Base-by-base conservation (phyloP, 2,888 invertebrate genomes). In the Yponomeuta evonymella region DNA sequence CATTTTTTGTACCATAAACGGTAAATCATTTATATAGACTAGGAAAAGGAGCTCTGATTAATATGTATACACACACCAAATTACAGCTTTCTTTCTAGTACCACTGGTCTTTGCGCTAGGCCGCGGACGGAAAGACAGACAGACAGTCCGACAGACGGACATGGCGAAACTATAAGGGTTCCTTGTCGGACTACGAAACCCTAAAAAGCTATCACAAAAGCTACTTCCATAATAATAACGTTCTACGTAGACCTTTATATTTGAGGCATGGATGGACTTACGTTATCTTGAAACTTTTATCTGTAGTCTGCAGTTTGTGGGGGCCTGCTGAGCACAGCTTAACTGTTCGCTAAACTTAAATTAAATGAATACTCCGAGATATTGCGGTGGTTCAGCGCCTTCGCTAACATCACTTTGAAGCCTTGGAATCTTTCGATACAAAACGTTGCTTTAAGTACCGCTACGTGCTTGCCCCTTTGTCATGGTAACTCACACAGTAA, bases 311-410 rank as follows among this genome's bases (percentile, higher is more conserved):
- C 68, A 68, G 68, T 68, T 29, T 48, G 29, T 29, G 48, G 48
- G 68, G 48, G n/a, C 23, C 15, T 30, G 64, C 64, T 30, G 67
- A 67, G 69, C 62, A 66, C 67, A 74, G 76, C 74, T 78, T 77
- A 79, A 75, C 73, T 74, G 75, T 75, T 75, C 72, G 74, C 73
- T 75, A 73, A 77, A 79, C 78, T 79, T 76, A 78, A 79, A 79
- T 80, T 75, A 77, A 79, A 77, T 75, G 74, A 73, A 73, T 73
- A 30, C 51, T 68, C 12, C 48, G 68, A 23, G 68, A 48, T 68
- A 48, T 48, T 68, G 68, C 51, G 51, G n/a, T 36, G 67, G 33
- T 30, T 58, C 51, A 58, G 51, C 51, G 51, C 51, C 51, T 58
- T 58, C 12, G 51, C 51, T 58, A 58, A 58, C 12, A 58, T 15